Base-by-base conservation (phyloP, 2,797 vertebrate genomes). In the Setipinna tenuifilis region DNA sequence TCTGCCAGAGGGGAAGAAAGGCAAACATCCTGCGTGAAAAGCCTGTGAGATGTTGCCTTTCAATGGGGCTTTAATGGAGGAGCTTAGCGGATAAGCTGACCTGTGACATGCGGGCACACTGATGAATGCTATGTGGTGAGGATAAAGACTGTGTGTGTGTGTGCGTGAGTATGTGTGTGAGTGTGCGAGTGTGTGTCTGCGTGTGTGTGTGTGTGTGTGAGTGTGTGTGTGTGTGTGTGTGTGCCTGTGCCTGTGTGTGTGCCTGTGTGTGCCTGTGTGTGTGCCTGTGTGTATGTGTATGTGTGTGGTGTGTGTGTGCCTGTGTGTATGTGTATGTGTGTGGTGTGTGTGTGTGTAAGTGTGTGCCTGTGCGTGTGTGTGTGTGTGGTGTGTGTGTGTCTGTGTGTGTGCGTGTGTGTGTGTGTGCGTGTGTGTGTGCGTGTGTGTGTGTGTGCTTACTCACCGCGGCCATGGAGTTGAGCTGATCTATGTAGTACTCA, bases 401-500 rank as follows among this genome's bases (percentile, higher is more conserved):
- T 10, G 46, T 48, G 46, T 48, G 46, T 48, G 46, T 48, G 46
- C 46, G 46, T 48, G 23, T 25, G n/a, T 65, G 61, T 25, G 61
- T 65, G 61, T 25, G 61, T 25, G 61, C 9, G 61, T 25, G 61
- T 25, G 61, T 25, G 61, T 11, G 54, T 83, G 83, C 25, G 62
- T 54, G 23, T 71, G 21, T 62, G 61, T 84, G 61, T 54, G 62
- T 75, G 12, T 62, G 28, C 44, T 23, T 93, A 98, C 98, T 97
- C 93, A 99, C 98, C 94, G 98, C 98, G 95, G 98, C 98, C 98
- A 99, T 99, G 82, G 96, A 98, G 91, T 98, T 99, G 87, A 99
- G 96, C 93, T 99, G 98, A 94, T 99, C 98, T 0, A 99, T 99
- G 93, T 99, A 99, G 94, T 96, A 99, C 90, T 99, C 98, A 0